Base-by-base conservation (phyloP, 2,888 invertebrate species). In the Watsonalla cultraria region DNA sequence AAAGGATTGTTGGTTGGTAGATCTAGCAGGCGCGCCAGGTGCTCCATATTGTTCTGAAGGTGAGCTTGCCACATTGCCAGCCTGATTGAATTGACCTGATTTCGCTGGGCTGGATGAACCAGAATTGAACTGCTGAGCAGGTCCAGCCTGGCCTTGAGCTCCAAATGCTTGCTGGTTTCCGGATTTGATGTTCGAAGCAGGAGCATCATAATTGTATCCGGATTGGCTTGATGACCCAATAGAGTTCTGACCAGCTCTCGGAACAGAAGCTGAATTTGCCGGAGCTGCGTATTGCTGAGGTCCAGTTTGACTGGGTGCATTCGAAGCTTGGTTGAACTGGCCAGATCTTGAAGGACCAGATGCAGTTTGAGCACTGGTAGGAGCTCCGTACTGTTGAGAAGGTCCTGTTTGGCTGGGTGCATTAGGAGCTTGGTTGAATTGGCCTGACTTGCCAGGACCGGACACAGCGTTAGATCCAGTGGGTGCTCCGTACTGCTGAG, bases 181-280 rank as follows among this genome's bases (percentile, higher is more conserved):
- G 5, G 42, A 8, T 42, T 42, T 42, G 8, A 11, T 5, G 11
- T 11, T 11, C 8, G 11, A 11, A 11, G 9, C 42, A 11, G 42
- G 42, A 11, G 42, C 42, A 42, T 42, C 11, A 11, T 76, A 76
- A 33, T 74, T 59, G 53, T 76, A 76, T 51, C 76, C 76, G 34
- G 67, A 63, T 37, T 68, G 51, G 11, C 53, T 46, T 51, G 42
- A 51, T 11, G 56, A 49, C 14, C 45, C 58, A 34, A 59, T 58
- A 24, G 55, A 52, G 45, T 52, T 54, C 6, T 56, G 52, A 48
- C 54, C 13, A 34, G 56, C 49, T 50, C 61, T 52, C 6, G 55
- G 37, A 7, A 55, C 51, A 14, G 51, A 66, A 42, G 14, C 48
- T 6, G 57, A 55, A 6, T 51, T 55, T 33, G 58, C 58, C 47